Evolutionary conservation across 2,113 vertebrate genomes (phyloP).

Genomic region (Sigmodon hispidus): DNA sequence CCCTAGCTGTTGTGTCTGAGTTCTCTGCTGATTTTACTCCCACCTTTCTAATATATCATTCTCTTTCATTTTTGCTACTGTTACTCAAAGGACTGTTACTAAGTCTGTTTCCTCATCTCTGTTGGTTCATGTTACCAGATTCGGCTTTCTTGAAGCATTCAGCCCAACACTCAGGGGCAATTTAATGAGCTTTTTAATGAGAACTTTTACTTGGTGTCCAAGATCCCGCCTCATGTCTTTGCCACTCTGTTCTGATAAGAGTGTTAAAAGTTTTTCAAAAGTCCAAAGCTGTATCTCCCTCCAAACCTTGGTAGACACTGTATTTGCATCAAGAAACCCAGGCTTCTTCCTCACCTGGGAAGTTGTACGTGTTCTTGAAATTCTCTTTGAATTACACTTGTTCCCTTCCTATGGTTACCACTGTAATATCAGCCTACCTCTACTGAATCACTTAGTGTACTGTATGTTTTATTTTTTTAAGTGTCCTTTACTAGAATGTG

Average conservation of each 20-base stretch:
- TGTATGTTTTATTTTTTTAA: conserved; percentile 67
- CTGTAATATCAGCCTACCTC: conserved; percentile 80
- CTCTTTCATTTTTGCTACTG: not conserved
- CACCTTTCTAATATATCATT: not conserved
- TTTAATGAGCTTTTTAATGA: not conserved
- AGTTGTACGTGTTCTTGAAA: not conserved
- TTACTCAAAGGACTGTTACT: not conserved
- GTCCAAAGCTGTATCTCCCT: not conserved
- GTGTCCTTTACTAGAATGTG: conserved; percentile 75
- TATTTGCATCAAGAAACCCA: not conserved
- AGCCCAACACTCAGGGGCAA: not conserved
- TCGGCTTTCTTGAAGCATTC: not conserved
- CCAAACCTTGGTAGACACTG: not conserved
- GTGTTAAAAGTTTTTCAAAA: not conserved
- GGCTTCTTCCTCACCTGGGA: not conserved
- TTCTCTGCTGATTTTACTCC: not conserved
- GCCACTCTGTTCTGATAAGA: not conserved
- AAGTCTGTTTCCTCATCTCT: not conserved
- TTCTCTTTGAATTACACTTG: not conserved
- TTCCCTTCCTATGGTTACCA: conserved; percentile 57
- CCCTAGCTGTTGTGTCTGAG: not conserved
- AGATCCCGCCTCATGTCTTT: not conserved
- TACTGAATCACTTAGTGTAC: conserved; percentile 68
- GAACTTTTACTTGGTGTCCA: not conserved
- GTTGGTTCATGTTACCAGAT: not conserved